phyloP scores from a whole-genome alignment of 1,140 invertebrate genomes.

The Drosophila sechellia region DNA sequence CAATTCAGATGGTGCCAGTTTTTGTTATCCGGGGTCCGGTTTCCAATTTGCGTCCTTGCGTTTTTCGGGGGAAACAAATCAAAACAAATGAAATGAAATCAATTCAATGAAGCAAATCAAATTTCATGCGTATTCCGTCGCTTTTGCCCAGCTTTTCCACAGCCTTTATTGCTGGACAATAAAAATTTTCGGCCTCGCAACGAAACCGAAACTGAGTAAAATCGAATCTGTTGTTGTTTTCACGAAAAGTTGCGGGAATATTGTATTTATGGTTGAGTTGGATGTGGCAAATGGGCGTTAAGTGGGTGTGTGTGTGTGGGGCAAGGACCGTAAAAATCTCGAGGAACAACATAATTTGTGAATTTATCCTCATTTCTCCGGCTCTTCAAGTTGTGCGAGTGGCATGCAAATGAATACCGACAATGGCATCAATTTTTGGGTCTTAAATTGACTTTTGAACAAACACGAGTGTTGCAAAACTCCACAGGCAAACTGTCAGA shows the following conservation, averaged over 20 bases:
- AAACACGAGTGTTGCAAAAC: constrained; percentile 43
- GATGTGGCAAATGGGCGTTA: constrained; percentile 61
- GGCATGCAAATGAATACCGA: constrained; percentile 60
- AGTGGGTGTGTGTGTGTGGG: constrained; percentile 37
- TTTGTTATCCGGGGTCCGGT: constrained; percentile 37
- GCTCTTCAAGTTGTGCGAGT: constrained; percentile 22
- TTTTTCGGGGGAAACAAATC: constrained; percentile 64
- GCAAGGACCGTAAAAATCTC: constrained; percentile 49
- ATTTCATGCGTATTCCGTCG: constrained; percentile 81
- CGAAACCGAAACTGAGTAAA: constrained; percentile 62
- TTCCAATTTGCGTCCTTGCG: constrained; percentile 75
- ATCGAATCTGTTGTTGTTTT: constrained; percentile 62
- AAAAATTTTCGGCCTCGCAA: constrained; percentile 57
- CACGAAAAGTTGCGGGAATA: constrained; percentile 48
- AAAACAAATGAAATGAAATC: constrained; percentile 82
- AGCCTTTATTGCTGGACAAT: constrained; percentile 26
- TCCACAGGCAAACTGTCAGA: constrained; percentile 1
- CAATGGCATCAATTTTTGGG: constrained; percentile 47
- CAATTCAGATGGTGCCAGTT: constrained; percentile 21
- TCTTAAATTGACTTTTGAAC: constrained; percentile 58
- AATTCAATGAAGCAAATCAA: constrained; percentile 82
- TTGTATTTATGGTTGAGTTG: constrained; percentile 41
- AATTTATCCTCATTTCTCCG: not conserved
- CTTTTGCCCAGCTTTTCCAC: constrained; percentile 60
- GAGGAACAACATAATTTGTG: constrained; percentile 46